These are phyloP conservation scores for Dorcus parallelipipedus DNA, from an alignment of 2,888 invertebrate species.

Conservation along the genomic window DNA sequence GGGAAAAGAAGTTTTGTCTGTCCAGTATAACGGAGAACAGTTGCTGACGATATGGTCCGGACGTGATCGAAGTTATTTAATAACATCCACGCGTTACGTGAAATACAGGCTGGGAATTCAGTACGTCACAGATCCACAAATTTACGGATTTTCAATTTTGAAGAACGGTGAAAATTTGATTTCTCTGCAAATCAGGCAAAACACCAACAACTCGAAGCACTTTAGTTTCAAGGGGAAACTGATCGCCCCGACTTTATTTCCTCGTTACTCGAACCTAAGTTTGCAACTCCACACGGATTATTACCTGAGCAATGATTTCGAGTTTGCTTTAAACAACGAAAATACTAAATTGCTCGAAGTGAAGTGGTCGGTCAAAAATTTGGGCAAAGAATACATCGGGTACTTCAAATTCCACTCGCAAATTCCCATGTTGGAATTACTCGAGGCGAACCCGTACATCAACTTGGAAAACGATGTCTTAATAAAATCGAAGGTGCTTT, in stretches of 20 bases:
- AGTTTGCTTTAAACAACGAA: slow-evolving; percentile 15
- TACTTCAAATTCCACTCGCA: slow-evolving; percentile 17
- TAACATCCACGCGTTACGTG: slow-evolving; percentile 19
- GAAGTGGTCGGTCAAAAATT: slow-evolving; percentile 12
- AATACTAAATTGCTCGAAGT: slow-evolving; percentile 19
- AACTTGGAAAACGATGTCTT: slow-evolving; percentile 10
- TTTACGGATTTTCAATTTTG: slow-evolving; percentile 23
- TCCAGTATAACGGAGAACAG: slow-evolving; percentile 22
- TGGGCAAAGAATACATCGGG: slow-evolving; percentile 1
- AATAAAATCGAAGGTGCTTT: not conserved
- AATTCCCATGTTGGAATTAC: slow-evolving; percentile 7
- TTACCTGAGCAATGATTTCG: slow-evolving; percentile 15
- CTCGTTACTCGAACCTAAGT: slow-evolving; percentile 20
- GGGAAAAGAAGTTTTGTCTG: slow-evolving; percentile 17
- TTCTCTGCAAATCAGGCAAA: slow-evolving; percentile 20
- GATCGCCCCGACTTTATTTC: slow-evolving; percentile 22
- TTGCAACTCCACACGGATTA: slow-evolving; percentile 17
- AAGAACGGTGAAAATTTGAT: slow-evolving; percentile 24
- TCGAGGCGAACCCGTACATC: slow-evolving; percentile 11
- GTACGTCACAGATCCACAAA: slow-evolving; percentile 19
- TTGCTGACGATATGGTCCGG: slow-evolving; percentile 22
- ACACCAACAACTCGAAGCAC: slow-evolving; percentile 14
- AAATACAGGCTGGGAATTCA: slow-evolving; percentile 22
- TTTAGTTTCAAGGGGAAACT: slow-evolving; percentile 23
- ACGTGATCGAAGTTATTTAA: slow-evolving; percentile 20